These are phyloP conservation scores for Andrena cerasifolii DNA, from an alignment of 1,140 invertebrate genomes.

Conservation along the genomic window DNA sequence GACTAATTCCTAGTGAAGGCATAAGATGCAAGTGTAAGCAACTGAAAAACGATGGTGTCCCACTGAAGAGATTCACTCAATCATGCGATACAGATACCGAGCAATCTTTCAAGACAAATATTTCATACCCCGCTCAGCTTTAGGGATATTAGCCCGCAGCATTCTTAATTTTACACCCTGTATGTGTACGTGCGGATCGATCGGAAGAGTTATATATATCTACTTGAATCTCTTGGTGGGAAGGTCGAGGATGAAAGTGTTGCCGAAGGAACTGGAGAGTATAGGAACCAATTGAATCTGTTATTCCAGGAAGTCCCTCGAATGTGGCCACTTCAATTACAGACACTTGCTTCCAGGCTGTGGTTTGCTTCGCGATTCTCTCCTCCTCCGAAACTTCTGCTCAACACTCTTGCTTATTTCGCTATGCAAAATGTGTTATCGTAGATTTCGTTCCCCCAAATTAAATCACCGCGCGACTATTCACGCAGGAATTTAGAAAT, in stretches of 20 bases:
- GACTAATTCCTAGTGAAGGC: too few relatives aligned
- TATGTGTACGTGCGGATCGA: not conserved
- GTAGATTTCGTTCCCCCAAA: not conserved
- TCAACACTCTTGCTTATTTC: not conserved
- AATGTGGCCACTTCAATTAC: conserved; percentile 38
- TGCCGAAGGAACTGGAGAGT: conserved; percentile 19
- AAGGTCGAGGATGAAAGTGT: conserved; percentile 32
- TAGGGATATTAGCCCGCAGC: too few relatives aligned
- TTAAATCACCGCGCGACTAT: too few relatives aligned
- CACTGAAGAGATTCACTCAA: too few relatives aligned
- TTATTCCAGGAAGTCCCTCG: conserved; percentile 36
- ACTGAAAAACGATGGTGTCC: too few relatives aligned
- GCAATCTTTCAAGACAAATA: too few relatives aligned
- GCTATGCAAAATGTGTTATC: not conserved
- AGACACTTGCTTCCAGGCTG: conserved; percentile 3
- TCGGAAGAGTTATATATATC: not conserved
- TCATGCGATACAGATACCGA: too few relatives aligned
- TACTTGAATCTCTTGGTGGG: not conserved
- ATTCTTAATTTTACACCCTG: not conserved
- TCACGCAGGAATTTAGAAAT: not conserved
- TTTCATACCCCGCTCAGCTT: too few relatives aligned
- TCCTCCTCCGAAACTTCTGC: too few relatives aligned
- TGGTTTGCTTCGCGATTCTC: not conserved
- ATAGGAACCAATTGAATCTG: conserved; percentile 34
- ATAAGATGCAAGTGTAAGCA: too few relatives aligned